Conservation (phyloP, 2,888 invertebrate genomes). For the Nudaria mundana region DNA sequence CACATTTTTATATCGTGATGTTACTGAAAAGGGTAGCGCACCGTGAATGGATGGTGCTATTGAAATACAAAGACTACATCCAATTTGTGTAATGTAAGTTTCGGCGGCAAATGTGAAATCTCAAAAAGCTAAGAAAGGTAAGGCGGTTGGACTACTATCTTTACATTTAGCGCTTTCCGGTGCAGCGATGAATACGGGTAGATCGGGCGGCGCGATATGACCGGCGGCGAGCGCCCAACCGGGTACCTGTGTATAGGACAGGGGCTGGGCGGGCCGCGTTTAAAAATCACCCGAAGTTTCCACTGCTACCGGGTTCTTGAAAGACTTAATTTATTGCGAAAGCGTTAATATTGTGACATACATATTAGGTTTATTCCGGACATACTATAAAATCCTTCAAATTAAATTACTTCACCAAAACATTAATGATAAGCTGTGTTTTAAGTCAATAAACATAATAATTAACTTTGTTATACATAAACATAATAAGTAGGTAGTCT, state of each 20-base stretch:
- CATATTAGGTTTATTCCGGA: no score
- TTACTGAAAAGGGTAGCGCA: slow-evolving; percentile 27
- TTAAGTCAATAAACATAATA: no score
- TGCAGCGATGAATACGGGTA: slow-evolving; percentile 67
- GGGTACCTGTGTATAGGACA: slow-evolving; percentile 34
- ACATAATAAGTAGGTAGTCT: no score
- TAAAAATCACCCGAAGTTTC: slow-evolving; percentile 41
- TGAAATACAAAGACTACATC: slow-evolving; percentile 59
- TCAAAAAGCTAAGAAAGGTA: slow-evolving; percentile 62
- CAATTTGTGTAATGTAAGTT: slow-evolving; percentile 76
- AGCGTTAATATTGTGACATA: no score
- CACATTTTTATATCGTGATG: slow-evolving; percentile 24
- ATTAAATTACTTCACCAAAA: no score
- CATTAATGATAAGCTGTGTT: no score
- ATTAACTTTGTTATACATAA: no score
- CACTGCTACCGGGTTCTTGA: no score
- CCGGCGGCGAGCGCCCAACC: slow-evolving; percentile 40
- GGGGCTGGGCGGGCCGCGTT: slow-evolving; percentile 31
- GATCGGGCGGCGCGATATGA: slow-evolving; percentile 69
- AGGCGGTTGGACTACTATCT: slow-evolving; percentile 60
- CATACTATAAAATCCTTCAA: no score
- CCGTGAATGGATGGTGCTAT: slow-evolving; percentile 44
- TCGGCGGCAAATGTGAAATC: slow-evolving; percentile 56
- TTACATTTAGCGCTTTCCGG: slow-evolving; percentile 67
- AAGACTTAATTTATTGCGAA: no score